Conservation (phyloP, 2,113 vertebrate genomes). For the Vimba vimba region DNA sequence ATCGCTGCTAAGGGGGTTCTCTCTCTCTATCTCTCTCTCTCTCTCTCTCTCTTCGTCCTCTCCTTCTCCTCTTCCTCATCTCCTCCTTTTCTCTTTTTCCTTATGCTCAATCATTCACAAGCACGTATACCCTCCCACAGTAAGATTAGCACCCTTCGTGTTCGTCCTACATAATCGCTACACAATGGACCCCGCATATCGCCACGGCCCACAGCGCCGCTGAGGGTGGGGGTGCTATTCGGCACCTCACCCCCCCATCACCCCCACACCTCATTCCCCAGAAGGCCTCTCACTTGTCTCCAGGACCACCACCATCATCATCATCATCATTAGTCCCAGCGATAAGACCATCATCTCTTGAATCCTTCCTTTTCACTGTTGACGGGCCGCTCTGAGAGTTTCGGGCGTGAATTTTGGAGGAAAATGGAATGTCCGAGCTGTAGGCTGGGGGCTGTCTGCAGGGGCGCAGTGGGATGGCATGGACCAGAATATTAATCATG, state of each 20-base stretch:
- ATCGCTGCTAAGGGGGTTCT: slow-evolving; percentile 78
- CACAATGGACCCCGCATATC: slow-evolving; percentile 75
- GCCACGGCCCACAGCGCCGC: slow-evolving; percentile 59
- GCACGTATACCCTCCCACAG: slow-evolving; percentile 79
- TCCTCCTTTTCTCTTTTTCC: slow-evolving; percentile 36
- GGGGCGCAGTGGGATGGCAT: slow-evolving; percentile 45
- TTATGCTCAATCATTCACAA: slow-evolving; percentile 74
- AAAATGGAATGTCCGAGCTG: slow-evolving; percentile 39
- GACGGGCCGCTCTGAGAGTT: slow-evolving; percentile 3
- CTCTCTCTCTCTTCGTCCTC: slow-evolving; percentile 40
- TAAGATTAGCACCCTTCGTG: slow-evolving; percentile 77
- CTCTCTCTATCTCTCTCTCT: slow-evolving; percentile 57
- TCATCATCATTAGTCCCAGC: slow-evolving; percentile 24
- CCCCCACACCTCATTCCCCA: slow-evolving; percentile 22
- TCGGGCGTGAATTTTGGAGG: slow-evolving; percentile 27
- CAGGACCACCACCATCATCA: background rate
- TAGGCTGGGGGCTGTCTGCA: slow-evolving; percentile 35
- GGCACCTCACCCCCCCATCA: slow-evolving; percentile 24
- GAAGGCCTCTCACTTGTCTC: slow-evolving; percentile 16
- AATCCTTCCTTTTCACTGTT: slow-evolving; percentile 10
- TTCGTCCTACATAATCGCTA: slow-evolving; percentile 80
- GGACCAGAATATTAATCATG: slow-evolving; percentile 57
- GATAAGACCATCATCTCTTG: slow-evolving; percentile 16
- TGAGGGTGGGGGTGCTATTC: slow-evolving; percentile 35
- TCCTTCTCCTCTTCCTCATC: slow-evolving; percentile 47